Conservation (phyloP, 2,888 invertebrate genomes). For the Rhimphoctona megacephalus region DNA sequence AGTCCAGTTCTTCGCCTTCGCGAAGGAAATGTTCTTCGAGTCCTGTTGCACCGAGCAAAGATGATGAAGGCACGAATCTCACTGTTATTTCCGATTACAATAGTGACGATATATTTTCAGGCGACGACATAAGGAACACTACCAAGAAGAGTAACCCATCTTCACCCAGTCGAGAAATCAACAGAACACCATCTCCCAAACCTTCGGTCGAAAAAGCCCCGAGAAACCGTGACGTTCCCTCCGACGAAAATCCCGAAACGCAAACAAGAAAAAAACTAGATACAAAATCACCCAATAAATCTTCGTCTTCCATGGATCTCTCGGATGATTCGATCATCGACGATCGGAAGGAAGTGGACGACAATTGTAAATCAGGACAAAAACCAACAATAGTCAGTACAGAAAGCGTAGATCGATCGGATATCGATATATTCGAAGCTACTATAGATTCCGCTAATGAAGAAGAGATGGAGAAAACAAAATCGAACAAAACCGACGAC, state of each 20-base stretch:
- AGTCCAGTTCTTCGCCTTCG: constrained; percentile 21
- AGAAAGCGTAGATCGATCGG: constrained; percentile 32
- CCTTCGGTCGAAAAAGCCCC: not conserved
- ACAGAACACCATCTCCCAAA: not conserved
- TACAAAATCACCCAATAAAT: not conserved
- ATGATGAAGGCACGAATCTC: not conserved
- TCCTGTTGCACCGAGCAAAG: constrained; percentile 18
- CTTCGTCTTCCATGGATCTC: constrained; percentile 5
- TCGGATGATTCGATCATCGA: not conserved
- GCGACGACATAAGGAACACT: constrained; percentile 47
- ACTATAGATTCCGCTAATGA: not conserved
- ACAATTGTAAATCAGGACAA: not conserved
- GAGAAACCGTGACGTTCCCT: not conserved
- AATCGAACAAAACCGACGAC: not conserved
- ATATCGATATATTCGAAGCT: constrained; percentile 42
- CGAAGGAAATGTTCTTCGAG: not conserved
- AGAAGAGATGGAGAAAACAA: not conserved
- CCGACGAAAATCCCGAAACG: not conserved
- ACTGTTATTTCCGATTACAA: constrained; percentile 76
- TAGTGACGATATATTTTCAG: constrained; percentile 77
- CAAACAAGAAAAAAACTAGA: not conserved
- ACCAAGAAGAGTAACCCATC: not conserved
- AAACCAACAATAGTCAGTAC: not conserved
- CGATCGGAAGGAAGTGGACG: not conserved
- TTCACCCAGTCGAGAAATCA: not conserved